These are phyloP conservation scores for Gymnopithys bicolor DNA, from an alignment of 2,797 vertebrate genomes.

Conservation along the genomic window DNA sequence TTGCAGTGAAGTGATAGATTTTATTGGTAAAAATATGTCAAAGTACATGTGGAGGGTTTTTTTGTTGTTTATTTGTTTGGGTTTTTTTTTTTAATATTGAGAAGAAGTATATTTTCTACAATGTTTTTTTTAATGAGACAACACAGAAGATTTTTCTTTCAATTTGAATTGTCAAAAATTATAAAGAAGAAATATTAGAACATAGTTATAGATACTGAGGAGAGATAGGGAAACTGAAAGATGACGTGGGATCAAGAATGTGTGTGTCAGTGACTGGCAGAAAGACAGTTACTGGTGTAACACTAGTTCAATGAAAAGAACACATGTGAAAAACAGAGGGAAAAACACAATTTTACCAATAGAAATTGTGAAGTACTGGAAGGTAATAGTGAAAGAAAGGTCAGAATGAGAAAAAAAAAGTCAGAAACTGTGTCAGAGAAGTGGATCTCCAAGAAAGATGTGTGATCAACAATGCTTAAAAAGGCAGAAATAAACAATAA, in stretches of 20 bases:
- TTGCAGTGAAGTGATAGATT: neutral
- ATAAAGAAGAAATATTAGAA: neutral
- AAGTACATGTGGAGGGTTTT: neutral
- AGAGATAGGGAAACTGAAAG: neutral
- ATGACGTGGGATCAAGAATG: neutral
- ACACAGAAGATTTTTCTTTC: neutral
- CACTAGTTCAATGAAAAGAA: neutral
- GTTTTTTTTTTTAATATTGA: neutral
- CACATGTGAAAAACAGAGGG: neutral
- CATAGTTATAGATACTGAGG: neutral
- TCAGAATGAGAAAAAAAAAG: neutral
- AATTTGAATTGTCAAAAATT: neutral
- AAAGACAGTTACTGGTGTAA: neutral
- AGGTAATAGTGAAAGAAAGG: neutral
- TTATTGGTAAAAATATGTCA: neutral
- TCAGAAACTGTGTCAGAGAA: neutral
- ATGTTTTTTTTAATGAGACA: neutral
- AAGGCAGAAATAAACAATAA: neutral
- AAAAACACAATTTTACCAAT: neutral
- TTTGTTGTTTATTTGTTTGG: too few relatives aligned
- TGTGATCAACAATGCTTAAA: neutral
- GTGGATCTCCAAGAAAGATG: neutral
- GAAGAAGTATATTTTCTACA: neutral
- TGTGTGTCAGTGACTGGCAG: neutral
- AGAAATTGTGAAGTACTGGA: neutral